phyloP scores from a whole-genome alignment of 2,888 invertebrate genomes.

The Cheiracanthium punctorium region DNA sequence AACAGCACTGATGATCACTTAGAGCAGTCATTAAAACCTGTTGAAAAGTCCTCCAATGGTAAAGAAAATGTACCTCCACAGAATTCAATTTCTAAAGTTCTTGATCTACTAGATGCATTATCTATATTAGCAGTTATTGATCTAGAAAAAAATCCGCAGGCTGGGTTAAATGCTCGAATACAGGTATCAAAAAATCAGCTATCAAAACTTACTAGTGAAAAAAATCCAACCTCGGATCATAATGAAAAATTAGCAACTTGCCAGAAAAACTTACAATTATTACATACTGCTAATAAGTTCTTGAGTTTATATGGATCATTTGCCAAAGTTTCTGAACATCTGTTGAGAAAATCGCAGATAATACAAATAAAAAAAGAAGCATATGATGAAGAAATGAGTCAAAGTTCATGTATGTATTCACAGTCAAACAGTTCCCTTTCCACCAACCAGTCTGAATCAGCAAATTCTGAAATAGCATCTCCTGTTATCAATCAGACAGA shows the following conservation, averaged over 20 bases:
- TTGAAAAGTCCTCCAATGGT: no score
- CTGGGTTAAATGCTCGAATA: neutral
- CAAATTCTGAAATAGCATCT: neutral
- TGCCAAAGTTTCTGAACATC: constrained; percentile 23
- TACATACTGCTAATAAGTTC: neutral
- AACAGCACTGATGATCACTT: neutral
- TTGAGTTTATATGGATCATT: constrained; percentile 28
- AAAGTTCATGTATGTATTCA: neutral
- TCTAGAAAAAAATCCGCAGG: constrained; percentile 33
- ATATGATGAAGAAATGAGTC: constrained; percentile 12
- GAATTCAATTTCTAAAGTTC: neutral
- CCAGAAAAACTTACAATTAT: neutral
- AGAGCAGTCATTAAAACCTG: neutral
- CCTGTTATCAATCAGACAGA: neutral
- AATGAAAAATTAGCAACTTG: neutral
- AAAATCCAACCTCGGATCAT: neutral
- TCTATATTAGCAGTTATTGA: constrained; percentile 39
- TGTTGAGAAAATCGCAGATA: neutral
- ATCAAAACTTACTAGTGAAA: neutral
- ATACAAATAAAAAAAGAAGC: constrained; percentile 55
- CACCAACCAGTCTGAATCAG: neutral
- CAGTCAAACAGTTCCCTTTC: neutral
- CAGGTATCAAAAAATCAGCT: neutral
- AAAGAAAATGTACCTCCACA: no score
- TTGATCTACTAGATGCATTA: constrained; percentile 35